phyloP scores from a whole-genome alignment of 2,797 vertebrate genomes.

The Paedocypris micromegethes region DNA sequence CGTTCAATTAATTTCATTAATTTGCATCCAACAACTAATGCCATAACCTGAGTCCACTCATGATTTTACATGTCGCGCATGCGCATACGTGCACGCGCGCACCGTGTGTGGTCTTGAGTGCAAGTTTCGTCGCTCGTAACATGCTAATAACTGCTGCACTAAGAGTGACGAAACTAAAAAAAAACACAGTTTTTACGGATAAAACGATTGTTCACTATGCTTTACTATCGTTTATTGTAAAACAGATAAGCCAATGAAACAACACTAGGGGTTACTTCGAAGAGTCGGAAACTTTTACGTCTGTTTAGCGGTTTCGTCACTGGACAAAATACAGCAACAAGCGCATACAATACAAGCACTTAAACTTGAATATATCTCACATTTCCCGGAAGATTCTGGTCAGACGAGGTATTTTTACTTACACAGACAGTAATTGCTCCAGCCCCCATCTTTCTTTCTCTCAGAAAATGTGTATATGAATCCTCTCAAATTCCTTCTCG shows the following conservation, averaged over 20 bases:
- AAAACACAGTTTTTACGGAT: neutral
- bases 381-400: conserved; percentile 1
- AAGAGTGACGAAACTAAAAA: neutral
- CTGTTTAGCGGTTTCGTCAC: too few relatives aligned
- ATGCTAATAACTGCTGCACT: conserved; percentile 55
- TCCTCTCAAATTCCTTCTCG: conserved; percentile 30
- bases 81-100: conserved; percentile 28
- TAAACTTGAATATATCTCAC: too few relatives aligned
- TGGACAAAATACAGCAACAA: too few relatives aligned
- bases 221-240: too few relatives aligned
- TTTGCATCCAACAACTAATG: too few relatives aligned
- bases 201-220: too few relatives aligned
- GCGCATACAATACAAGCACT: too few relatives aligned
- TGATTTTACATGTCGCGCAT: conserved; percentile 39
- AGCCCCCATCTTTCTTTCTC: conserved; percentile 77
- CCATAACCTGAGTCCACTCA: conserved; percentile 52
- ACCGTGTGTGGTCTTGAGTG: conserved; percentile 60
- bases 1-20: too few relatives aligned
- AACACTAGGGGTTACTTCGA: too few relatives aligned
- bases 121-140: conserved; percentile 51
- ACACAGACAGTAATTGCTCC: conserved; percentile 88
- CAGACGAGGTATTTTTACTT: conserved; percentile 66
- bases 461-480: conserved; percentile 61
- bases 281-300: too few relatives aligned
- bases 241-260: too few relatives aligned